Conservation (phyloP, 2,797 vertebrate species). For the Acestrorhynchus altus region DNA sequence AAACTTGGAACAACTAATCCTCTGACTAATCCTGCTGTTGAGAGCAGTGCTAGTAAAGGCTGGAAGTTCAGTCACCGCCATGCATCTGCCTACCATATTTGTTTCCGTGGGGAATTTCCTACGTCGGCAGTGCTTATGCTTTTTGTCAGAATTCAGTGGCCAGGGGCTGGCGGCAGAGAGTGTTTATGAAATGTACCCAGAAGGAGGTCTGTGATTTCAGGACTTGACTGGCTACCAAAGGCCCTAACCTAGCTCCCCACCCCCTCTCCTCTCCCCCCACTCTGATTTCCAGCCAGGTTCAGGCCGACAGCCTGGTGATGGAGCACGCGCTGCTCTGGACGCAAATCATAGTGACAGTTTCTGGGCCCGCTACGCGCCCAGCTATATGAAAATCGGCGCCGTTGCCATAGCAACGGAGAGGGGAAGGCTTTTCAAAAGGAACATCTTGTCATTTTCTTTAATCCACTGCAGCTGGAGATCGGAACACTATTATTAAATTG, state of each 20-base stretch:
- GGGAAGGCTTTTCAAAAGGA: constrained; percentile 92
- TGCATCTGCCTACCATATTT: constrained; percentile 65
- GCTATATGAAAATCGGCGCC: constrained; percentile 85
- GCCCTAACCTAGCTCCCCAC: constrained; percentile 29
- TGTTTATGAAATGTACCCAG: constrained; percentile 63
- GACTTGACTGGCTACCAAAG: constrained; percentile 64
- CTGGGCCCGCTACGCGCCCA: constrained; percentile 79
- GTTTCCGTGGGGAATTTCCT: constrained; percentile 60
- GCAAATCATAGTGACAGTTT: constrained; percentile 87
- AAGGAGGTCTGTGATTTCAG: constrained; percentile 65
- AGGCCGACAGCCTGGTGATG: constrained; percentile 67
- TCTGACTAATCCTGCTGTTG: background rate
- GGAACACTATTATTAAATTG: constrained; percentile 98
- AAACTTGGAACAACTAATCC: constrained; percentile 32
- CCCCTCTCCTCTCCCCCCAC: constrained; percentile 46
- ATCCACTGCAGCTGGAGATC: constrained; percentile 98
- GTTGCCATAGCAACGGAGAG: constrained; percentile 90
- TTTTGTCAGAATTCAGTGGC: constrained; percentile 59
- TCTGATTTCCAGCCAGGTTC: constrained; percentile 65
- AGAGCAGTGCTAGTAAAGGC: constrained; percentile 8
- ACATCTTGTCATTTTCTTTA: constrained; percentile 99
- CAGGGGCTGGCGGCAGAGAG: constrained; percentile 34
- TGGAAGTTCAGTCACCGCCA: constrained; percentile 32
- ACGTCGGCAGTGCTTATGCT: constrained; percentile 61
- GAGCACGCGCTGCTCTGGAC: constrained; percentile 76